Percentiles rank a stretch among this genome's conserved stretches.
Conservation (phyloP, 2,797 vertebrate genomes). For the Ataeniobius toweri region DNA sequence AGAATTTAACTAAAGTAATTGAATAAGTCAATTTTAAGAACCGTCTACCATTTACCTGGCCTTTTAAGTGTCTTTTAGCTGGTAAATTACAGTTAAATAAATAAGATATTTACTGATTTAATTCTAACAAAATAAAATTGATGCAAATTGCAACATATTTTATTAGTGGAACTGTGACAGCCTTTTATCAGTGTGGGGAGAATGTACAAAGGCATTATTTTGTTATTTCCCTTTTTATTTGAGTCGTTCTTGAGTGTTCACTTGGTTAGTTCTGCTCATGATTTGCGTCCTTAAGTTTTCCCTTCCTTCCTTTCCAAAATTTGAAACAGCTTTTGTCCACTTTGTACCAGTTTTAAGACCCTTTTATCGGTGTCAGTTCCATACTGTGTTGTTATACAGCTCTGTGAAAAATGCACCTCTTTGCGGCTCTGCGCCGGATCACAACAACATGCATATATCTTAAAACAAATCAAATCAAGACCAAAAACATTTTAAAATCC, state of each 20-base stretch:
- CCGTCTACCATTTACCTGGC: neutral
- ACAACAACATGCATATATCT: neutral
- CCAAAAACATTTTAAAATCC: neutral
- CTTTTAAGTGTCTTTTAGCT: neutral
- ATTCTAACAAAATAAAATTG: too few relatives aligned
- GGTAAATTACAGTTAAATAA: neutral
- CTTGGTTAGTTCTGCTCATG: neutral
- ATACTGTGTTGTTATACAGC: neutral
- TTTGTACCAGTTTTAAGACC: neutral
- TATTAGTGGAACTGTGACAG: neutral
- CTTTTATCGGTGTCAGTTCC: neutral
- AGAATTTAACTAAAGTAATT: neutral
- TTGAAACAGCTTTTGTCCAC: neutral
- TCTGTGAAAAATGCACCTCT: neutral
- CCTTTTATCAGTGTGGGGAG: neutral
- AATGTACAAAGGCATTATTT: neutral
- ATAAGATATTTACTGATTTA: neutral
- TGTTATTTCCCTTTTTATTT: neutral
- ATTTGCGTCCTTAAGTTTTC: too few relatives aligned
- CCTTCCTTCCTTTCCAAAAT: neutral
- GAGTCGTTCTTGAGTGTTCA: too few relatives aligned
- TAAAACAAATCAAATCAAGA: neutral
- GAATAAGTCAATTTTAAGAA: too few relatives aligned
- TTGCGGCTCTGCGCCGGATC: neutral
- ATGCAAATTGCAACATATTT: neutral